Conservation (phyloP, 2,888 invertebrate species). For the Harpalus rufipes region DNA sequence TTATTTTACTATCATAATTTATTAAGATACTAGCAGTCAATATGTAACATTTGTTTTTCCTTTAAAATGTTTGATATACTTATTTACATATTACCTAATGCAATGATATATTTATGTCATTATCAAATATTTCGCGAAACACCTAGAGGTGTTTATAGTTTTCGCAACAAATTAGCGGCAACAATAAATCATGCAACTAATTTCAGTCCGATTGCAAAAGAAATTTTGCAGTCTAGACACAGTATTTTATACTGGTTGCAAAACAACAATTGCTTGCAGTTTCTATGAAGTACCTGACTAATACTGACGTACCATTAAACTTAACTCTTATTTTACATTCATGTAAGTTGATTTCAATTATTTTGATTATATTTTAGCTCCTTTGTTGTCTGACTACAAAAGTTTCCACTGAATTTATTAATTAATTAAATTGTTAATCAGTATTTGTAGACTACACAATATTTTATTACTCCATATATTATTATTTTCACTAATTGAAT, state of each 20-base stretch:
- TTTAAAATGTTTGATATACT: not conserved
- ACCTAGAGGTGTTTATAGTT: constrained; percentile 30
- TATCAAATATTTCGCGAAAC: constrained; percentile 5
- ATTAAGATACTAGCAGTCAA: not conserved
- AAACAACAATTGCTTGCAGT: constrained; percentile 30
- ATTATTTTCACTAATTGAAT: constrained; percentile 38
- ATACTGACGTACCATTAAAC: constrained; percentile 3
- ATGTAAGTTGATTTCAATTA: constrained; percentile 8
- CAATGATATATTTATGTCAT: not conserved
- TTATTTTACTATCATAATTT: not conserved
- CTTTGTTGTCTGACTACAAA: not conserved
- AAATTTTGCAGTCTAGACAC: constrained; percentile 53
- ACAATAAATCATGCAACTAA: constrained; percentile 51
- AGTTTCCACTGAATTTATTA: constrained; percentile 2
- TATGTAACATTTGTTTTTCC: not conserved
- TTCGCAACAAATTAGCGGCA: constrained; percentile 36
- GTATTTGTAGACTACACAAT: constrained; percentile 32
- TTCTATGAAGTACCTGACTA: not conserved
- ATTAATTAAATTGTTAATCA: not conserved
- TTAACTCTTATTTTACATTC: not conserved
- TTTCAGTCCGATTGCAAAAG: constrained; percentile 49
- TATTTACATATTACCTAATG: not conserved
- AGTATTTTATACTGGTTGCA: constrained; percentile 35
- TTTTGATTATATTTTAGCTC: not conserved
- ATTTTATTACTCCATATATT: constrained; percentile 13